Evolutionary conservation across 2,888 invertebrate genomes (phyloP).

Genomic region (Agrochola lota): DNA sequence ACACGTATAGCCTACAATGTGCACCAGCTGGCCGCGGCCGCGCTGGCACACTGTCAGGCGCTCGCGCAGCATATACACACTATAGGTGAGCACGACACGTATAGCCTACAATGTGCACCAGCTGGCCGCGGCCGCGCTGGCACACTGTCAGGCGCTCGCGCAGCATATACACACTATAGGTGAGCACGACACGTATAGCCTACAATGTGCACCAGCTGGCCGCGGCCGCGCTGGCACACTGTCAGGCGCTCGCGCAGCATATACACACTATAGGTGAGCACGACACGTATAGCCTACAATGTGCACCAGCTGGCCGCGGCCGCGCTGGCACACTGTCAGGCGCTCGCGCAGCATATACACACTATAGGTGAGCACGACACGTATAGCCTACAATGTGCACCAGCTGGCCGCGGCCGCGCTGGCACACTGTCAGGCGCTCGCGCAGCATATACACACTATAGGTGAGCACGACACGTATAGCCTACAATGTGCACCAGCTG

Average conservation of each 20-base stretch:
- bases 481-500: constrained; percentile 92
- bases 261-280: constrained; percentile 94
- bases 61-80: constrained; percentile 94
- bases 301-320: constrained; percentile 97
- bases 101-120: constrained; percentile 91
- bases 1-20: neutral
- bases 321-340: constrained; percentile 97
- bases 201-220: constrained; percentile 94
- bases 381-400: constrained; percentile 84
- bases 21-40: constrained; percentile 98
- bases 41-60: constrained; percentile 97
- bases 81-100: constrained; percentile 90
- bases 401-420: constrained; percentile 98
- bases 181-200: constrained; percentile 79
- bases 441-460: constrained; percentile 94
- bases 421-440: constrained; percentile 96
- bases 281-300: neutral
- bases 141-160: constrained; percentile 96
- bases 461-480: constrained; percentile 86
- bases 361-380: constrained; percentile 92
- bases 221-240: constrained; percentile 97
- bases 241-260: constrained; percentile 96
- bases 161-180: constrained; percentile 95
- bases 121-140: constrained; percentile 97
- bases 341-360: constrained; percentile 94